Base-by-base conservation (phyloP, 2,888 invertebrate species). In the Tipula helvola region DNA sequence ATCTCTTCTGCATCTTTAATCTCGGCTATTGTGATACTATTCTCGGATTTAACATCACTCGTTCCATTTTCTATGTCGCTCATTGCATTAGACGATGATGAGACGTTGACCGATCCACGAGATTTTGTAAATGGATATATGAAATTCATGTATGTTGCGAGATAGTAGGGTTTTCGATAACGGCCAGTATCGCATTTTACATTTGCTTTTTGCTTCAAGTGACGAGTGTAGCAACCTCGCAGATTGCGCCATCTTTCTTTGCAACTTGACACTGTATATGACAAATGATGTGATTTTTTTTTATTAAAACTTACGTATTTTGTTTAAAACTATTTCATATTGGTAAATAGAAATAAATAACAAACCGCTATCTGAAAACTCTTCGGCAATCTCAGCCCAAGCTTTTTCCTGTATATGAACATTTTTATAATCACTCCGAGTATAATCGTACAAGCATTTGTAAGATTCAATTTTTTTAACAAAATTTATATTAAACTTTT, bases 361-460 rank as follows among this genome's bases (percentile, higher is more conserved):
- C 91, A 89, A 88, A 91, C 91, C 91, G 88, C 91, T 91, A 88
- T 91, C 91, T 86, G 90, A 89, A 5, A 91, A 91, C 88, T 91
- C 91, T 87, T 89, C 88, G 0, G 91, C 91, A 86, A 91, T 91
- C 10, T 90, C 89, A 86, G 89, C 88, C 91, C 91, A 91, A 36
- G 91, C 90, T 88, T 91, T 90, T 88, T 92, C 92, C 89, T 92
- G 91, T 88, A 90, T 91, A 87, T 92, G 91, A 89, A 91, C 90
- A 89, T 90, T 91, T 87, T 92, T 90, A 88, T 93, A 93, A 39
- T 92, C 91, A 8, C 92, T 92, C 87, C 92, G 89, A 87, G 90
- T 91, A 86, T 91, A 91, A 87, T 93, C 91, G 88, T 93, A 93
- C 16, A 93, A 89, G 88, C 92, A 92, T 71, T 92, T 92, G 88